Base-by-base conservation (phyloP, 2,888 invertebrate genomes). In the Aspidiotus rigidus region DNA sequence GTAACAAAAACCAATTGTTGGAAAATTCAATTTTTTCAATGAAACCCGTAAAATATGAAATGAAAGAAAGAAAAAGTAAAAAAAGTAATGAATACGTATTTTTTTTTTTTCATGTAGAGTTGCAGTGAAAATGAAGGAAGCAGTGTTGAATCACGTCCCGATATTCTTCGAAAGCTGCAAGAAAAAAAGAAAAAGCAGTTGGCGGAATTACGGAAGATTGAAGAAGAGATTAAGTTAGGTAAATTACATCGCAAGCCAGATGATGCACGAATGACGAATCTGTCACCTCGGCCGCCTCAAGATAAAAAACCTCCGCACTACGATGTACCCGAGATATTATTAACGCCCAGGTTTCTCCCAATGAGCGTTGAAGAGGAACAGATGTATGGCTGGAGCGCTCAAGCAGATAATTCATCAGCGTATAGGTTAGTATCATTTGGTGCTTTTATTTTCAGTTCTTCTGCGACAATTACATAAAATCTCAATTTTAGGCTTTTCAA, bases 151-250 rank as follows among this genome's bases (percentile, higher is more conserved):
- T 88, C 89, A 8, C 82, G 89, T 11, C 88, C 90, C 44, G 90
- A 91, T 77, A 92, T 92, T 72, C 89, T 90, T 72, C 90, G 90
- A 74, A 92, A 92, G 76, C 80, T 92, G 0, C 88, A 90, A 76
- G 91, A 91, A 77, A 92, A 93, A 77, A 91, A 91, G 75, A 89
- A 90, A 75, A 90, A 92, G 73, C 92, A 93, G 75, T 79, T 92
- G 41, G 89, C 90, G 0, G 91, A 92, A 76, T 78, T 92, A 44
- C 82, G 88, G 71, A 89, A 86, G 62, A 88, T 88, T 66, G 90
- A 92, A 75, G 91, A 92, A 75, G 92, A 92, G 78, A 91, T 92
- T 67, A 89, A 89, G 75, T 89, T 89, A 74, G 89, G 89, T 0
- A 91, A 91, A 77, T 79, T 74, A 40, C 72, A 72, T 39, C 71